Conservation (phyloP, 1,140 invertebrate species). For the Aphelenchoides besseyi region DNA sequence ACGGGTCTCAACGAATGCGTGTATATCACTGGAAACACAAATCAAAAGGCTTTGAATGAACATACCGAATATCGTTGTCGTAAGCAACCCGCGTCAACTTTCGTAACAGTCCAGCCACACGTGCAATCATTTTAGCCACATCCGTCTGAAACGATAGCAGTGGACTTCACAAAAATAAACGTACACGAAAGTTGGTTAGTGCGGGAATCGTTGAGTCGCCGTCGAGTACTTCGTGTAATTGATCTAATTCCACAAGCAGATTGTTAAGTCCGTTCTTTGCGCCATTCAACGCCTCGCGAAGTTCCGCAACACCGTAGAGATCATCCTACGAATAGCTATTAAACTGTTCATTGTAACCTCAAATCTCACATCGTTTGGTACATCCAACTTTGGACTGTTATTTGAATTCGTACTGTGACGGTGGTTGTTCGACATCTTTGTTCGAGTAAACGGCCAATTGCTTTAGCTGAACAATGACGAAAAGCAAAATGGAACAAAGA, state of each 20-base stretch:
- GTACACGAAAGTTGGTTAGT: not conserved
- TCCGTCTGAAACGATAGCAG: not conserved
- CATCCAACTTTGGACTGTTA: not conserved
- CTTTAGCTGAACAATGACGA: not conserved
- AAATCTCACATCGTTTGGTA: too few species aligned
- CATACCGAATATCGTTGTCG: not conserved
- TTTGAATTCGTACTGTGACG: not conserved
- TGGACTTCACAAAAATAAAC: not conserved
- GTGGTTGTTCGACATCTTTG: not conserved
- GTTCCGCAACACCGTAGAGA: not conserved
- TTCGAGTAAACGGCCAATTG: not conserved
- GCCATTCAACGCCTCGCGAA: not conserved
- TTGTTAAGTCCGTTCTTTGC: not conserved
- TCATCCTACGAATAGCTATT: too few species aligned
- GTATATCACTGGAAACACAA: not conserved
- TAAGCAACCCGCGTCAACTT: not conserved
- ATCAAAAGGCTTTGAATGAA: not conserved
- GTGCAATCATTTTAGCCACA: not conserved
- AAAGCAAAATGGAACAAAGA: not conserved
- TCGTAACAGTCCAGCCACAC: not conserved
- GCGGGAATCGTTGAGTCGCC: not conserved
- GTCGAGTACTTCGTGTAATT: not conserved
- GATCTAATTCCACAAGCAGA: not conserved
- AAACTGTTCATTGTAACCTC: too few species aligned
- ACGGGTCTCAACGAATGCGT: not conserved